Evolutionary conservation across 2,888 invertebrate species (phyloP).

Genomic region (Xestia ashworthii): DNA sequence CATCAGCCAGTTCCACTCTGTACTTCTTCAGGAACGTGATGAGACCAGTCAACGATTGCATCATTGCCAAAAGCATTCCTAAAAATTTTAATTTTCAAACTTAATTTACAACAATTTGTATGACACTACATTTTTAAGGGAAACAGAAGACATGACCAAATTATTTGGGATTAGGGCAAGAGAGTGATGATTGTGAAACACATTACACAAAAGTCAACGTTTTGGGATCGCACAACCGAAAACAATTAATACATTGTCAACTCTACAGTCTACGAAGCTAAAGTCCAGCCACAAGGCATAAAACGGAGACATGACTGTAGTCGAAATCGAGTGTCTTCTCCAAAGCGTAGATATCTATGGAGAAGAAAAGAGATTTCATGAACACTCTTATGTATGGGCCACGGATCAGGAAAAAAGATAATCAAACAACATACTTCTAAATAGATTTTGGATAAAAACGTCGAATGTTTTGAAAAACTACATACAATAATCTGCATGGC

Average conservation of each 20-base stretch:
- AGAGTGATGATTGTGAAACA: too few species aligned
- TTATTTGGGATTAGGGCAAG: too few species aligned
- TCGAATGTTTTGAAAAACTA: background rate
- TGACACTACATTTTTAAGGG: background rate
- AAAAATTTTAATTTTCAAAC: background rate
- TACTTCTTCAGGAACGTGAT: conserved; percentile 69
- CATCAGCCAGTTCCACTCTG: conserved; percentile 1
- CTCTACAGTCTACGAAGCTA: background rate
- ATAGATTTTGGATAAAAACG: background rate
- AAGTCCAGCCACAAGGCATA: background rate
- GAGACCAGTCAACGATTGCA: conserved; percentile 60
- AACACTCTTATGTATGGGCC: background rate
- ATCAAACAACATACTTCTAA: background rate
- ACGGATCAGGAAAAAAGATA: background rate
- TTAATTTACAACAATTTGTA: background rate
- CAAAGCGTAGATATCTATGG: background rate
- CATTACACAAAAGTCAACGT: background rate
- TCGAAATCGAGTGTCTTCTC: too few species aligned
- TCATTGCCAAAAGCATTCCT: conserved; percentile 10
- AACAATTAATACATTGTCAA: background rate
- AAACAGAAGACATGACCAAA: too few species aligned
- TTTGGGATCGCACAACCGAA: background rate
- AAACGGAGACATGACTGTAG: background rate
- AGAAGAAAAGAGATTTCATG: background rate
- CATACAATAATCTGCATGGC: background rate